Base-by-base conservation (phyloP, 2,797 vertebrate species). In the Mus minutoides region DNA sequence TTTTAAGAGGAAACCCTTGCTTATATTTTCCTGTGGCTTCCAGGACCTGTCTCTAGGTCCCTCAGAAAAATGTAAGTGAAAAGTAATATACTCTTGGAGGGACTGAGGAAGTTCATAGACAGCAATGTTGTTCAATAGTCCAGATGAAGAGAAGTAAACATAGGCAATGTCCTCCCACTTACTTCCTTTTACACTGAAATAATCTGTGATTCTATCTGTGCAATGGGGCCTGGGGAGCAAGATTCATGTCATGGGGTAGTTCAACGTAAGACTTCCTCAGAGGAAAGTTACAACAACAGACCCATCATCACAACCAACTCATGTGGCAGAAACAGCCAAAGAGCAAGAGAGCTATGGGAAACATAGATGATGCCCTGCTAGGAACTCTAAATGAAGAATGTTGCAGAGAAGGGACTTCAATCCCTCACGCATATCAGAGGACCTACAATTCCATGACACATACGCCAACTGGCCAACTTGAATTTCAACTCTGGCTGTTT, bases 401-500 rank as follows among this genome's bases (percentile, higher is more conserved):
- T 67, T 62, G 4, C 79, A 52, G 49, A 17, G 40, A 6, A 84
- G 6, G n/a, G 46, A 9, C 88, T 31, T 31, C 29, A 77, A 95
- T 21, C 22, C 43, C 34, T 67, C 22, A 64, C 62, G 34, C 16
- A 40, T 2, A 16, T 4, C 31, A 19, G 17, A 24, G 3, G 22
- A 52, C 34, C 52, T 31, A 77, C 52, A n/a, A 77, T 16, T 64
- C 62, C 49, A 2, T 78, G 17, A 78, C 69, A 71, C 26, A 76
- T 0, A 46, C 31, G 21, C n/a, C 76, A 6, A 52, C 0, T 1
- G 16, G 6, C 69, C 71, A 16, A 73, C 5, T 4, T 75, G n/a
- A 85, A 85, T 75, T 92, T 93, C 78, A 86, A 43, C 24, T 76
- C 82, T 10, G 52, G 3, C 40, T 89, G 52, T 24, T 83, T 86